Percentiles rank a stretch among this genome's conserved stretches.
Evolutionary conservation across 1,140 invertebrate genomes (phyloP).

Genomic region (Sycobia sp.): DNA sequence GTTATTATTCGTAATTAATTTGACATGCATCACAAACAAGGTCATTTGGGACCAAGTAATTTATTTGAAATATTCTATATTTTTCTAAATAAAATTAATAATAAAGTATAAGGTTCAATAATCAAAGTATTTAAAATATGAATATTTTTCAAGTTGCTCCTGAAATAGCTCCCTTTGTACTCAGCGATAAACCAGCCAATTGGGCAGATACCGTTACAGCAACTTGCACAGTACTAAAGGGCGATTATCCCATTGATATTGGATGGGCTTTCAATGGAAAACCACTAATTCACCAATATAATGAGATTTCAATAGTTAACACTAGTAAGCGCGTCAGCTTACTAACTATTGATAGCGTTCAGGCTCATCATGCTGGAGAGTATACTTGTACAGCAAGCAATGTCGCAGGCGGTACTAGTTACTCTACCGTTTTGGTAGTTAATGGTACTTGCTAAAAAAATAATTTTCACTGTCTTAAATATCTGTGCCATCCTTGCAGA

Average conservation of each 20-base stretch:
- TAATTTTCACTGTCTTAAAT: not conserved
- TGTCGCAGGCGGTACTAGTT: constrained; percentile 52
- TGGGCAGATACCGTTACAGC: constrained; percentile 54
- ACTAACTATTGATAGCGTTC: constrained; percentile 42
- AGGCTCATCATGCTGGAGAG: constrained; percentile 48
- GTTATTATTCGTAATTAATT: too few species aligned
- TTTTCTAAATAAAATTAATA: too few species aligned
- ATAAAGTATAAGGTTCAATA: too few species aligned
- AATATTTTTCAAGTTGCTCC: constrained; percentile 38
- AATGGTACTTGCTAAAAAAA: constrained; percentile 37
- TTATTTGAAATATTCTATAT: not conserved
- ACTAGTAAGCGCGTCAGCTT: constrained; percentile 35
- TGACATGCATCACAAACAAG: too few species aligned
- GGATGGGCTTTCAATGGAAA: constrained; percentile 36
- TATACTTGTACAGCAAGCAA: constrained; percentile 50
- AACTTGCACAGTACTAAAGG: constrained; percentile 48
- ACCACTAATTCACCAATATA: constrained; percentile 17
- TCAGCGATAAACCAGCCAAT: constrained; percentile 46
- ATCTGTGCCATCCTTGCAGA: too few species aligned
- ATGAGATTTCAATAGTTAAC: constrained; percentile 31
- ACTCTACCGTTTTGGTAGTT: constrained; percentile 47
- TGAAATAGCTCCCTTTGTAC: constrained; percentile 41
- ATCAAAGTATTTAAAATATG: too few species aligned
- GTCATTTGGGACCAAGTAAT: too few species aligned
- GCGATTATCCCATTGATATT: constrained; percentile 49